Evolutionary conservation across 1,140 invertebrate species (phyloP).

Genomic region (Drosophila mayri): DNA sequence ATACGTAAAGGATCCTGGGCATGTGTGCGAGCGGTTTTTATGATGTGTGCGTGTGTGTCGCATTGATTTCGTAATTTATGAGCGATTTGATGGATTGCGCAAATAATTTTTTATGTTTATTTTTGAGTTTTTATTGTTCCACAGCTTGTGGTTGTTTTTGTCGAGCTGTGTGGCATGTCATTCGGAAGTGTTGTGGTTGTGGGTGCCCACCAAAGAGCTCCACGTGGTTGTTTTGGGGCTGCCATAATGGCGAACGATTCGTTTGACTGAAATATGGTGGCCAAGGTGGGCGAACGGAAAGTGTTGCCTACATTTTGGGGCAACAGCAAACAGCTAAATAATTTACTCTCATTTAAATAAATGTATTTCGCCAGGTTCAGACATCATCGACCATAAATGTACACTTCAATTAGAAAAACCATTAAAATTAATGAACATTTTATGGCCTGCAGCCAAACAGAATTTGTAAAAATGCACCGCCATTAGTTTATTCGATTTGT

Average conservation of each 20-base stretch:
- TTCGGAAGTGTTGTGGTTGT: constrained; percentile 16
- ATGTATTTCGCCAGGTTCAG: not conserved
- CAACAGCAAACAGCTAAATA: not conserved
- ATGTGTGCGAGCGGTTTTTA: constrained; percentile 27
- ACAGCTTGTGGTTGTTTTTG: constrained; percentile 40
- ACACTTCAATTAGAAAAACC: constrained; percentile 5
- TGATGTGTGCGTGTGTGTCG: constrained; percentile 40
- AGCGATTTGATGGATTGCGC: constrained; percentile 69
- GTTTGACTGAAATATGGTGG: constrained; percentile 11
- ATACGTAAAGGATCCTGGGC: not conserved
- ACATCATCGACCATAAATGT: not conserved
- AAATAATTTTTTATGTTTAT: constrained; percentile 63
- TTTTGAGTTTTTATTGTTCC: constrained; percentile 58
- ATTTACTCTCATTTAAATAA: constrained; percentile 2
- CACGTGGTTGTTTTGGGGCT: not conserved
- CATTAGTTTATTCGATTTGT: constrained; percentile 1
- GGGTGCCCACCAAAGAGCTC: not conserved
- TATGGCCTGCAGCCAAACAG: not conserved
- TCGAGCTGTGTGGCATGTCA: constrained; percentile 8
- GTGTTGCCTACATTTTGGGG: constrained; percentile 33
- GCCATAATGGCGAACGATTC: constrained; percentile 18
- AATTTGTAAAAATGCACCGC: constrained; percentile 4
- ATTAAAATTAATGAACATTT: constrained; percentile 11
- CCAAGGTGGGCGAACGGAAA: constrained; percentile 4
- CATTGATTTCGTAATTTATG: constrained; percentile 73